Evolutionary conservation across 2,113 vertebrate genomes (phyloP), one percentile per base, ranked within the genome.

Genomic region (Tretioscincus oriximinensis): DNA sequence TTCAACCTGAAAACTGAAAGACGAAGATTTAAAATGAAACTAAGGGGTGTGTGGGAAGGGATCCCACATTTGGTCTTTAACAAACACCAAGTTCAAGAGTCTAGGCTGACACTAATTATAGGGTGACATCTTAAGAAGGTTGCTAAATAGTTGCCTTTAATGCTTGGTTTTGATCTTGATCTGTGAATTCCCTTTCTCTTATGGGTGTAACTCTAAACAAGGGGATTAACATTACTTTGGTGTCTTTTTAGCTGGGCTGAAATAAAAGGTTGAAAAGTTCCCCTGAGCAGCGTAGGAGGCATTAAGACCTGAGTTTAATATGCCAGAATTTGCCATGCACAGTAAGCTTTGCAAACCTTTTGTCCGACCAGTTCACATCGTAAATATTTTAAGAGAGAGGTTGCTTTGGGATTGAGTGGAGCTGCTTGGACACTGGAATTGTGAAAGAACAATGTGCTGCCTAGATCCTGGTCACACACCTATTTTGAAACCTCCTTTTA

Each of bases 191-290:
- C 84, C 83, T 92, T 91, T 92, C 87, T 92, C 84, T 86, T 47
- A 3, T 90, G 89, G 85, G 86, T 92, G 89, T 90, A 90, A 90
- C 91, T 90, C 85, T 92, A 93, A 92, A 92, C 90, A 91, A 90
- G 83, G 76, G 91, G 89, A 91, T 93, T 93, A 92, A 90, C 88
- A 65, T 87, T 81, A 81, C 88, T 85, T 88, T 87, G 85, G 67
- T 84, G 81, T 77, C 84, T 91, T 90, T 92, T 91, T 90, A 63
- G 73, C 63, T 76, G 47, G 80, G 89, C 87, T 69, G 85, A 89
- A 86, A 80, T 88, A 85, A 84, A 67, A 84, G 86, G 89, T 87
- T 91, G 87, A 88, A 92, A 90, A 88, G 61, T 67, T 82, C 58
- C 73, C 87, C 79, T 81, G 87, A 92, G 85, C 88, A 86, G 87